These are phyloP conservation scores for Silvanus unidentatus DNA, from an alignment of 2,888 invertebrate species.

Conservation along the genomic window DNA sequence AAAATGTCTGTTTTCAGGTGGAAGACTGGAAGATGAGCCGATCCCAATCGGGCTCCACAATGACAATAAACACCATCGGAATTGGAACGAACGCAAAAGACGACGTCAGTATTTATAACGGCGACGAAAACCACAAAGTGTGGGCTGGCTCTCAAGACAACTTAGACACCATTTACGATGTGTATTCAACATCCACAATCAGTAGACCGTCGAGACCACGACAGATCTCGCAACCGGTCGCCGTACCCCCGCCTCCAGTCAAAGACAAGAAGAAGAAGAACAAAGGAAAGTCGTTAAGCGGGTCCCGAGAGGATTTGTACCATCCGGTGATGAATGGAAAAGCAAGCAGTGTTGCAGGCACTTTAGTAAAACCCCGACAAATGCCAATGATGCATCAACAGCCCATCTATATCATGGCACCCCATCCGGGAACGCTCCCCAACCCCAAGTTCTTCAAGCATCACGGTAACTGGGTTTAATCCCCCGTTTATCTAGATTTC, in stretches of 20 bases:
- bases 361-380: conserved; percentile 46
- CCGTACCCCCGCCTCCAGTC: conserved; percentile 73
- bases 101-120: conserved; percentile 79
- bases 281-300: conserved; percentile 37
- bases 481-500: conserved; percentile 3
- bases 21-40: conserved; percentile 53
- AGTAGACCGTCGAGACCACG: conserved; percentile 69
- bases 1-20: conserved; percentile 23
- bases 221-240: conserved; percentile 72
- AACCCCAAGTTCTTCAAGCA: conserved; percentile 48
- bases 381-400: conserved; percentile 34
- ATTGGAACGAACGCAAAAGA: conserved; percentile 54
- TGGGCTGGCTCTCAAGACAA: conserved; percentile 81
- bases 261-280: conserved; percentile 56
- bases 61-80: conserved; percentile 56
- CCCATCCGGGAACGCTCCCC: conserved; percentile 42
- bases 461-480: conserved; percentile 35
- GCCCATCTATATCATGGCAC: conserved; percentile 43
- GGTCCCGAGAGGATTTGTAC: conserved; percentile 52
- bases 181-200: conserved; percentile 55
- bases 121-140: conserved; percentile 88
- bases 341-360: conserved; percentile 42
- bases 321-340: conserved; percentile 52
- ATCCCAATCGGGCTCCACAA: conserved; percentile 54
- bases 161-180: conserved; percentile 66